Percentiles rank a stretch among this genome's conserved stretches.
These are phyloP conservation scores for Lagodon rhomboides DNA, from an alignment of 2,797 vertebrate genomes.

Conservation along the genomic window DNA sequence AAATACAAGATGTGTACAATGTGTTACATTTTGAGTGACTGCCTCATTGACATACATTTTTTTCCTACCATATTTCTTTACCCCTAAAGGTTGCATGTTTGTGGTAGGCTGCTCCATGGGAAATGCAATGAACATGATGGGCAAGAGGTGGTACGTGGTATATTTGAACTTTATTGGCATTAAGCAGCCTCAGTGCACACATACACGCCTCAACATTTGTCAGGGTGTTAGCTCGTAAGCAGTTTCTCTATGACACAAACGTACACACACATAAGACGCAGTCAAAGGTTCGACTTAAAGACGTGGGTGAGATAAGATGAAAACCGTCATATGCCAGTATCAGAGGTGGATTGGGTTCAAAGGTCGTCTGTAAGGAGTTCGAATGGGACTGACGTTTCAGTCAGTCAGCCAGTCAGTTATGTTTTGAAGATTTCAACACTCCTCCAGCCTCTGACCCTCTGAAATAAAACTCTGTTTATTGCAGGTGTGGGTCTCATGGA, in stretches of 20 bases:
- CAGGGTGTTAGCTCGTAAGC: neutral
- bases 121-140: slow-evolving; percentile 76
- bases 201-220: slow-evolving; percentile 12
- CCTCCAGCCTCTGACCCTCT: slow-evolving; percentile 27
- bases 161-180: slow-evolving; percentile 77
- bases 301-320: slow-evolving; percentile 17
- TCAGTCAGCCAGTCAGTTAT: neutral
- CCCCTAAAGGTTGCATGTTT: slow-evolving; percentile 89
- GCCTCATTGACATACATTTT: neutral
- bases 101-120: slow-evolving; percentile 92
- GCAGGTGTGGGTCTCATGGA: slow-evolving; percentile 91
- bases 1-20: neutral
- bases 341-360: slow-evolving; percentile 30
- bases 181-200: neutral
- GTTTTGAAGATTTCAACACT: neutral
- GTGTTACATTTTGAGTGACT: neutral
- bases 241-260: slow-evolving; percentile 12
- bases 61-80: neutral
- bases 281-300: slow-evolving; percentile 57
- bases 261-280: neutral
- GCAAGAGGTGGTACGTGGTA: slow-evolving; percentile 93
- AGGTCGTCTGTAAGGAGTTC: slow-evolving; percentile 23
- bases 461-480: slow-evolving; percentile 47
- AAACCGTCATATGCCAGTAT: neutral
- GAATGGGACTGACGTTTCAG: neutral